phyloP scores from a whole-genome alignment of 23 tunicate species.

The Halocynthia roretzi region DNA sequence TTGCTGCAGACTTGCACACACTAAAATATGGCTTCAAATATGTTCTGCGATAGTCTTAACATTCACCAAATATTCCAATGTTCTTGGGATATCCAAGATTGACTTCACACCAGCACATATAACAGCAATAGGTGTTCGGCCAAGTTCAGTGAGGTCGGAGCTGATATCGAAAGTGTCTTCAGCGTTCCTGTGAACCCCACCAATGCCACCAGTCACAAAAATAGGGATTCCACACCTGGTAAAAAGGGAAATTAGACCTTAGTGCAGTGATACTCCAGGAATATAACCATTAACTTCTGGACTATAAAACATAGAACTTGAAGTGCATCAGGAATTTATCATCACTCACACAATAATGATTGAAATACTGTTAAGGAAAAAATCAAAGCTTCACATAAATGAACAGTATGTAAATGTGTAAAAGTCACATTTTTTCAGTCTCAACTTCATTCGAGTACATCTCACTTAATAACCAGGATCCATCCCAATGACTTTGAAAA shows the following conservation, averaged over 20 bases:
- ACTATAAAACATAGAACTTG: too few species aligned
- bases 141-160: slow-evolving; percentile 78
- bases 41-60: not conserved
- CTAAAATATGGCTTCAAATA: not conserved
- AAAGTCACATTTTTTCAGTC: too few species aligned
- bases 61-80: slow-evolving; percentile 74
- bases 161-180: slow-evolving; percentile 84
- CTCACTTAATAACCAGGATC: too few species aligned
- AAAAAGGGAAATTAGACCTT: not conserved
- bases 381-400: too few species aligned
- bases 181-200: slow-evolving; percentile 84
- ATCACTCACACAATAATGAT: too few species aligned
- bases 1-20: not conserved
- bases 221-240: slow-evolving; percentile 60
- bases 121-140: slow-evolving; percentile 85
- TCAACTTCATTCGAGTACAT: too few species aligned
- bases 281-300: too few species aligned
- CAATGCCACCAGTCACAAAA: slow-evolving; percentile 93
- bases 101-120: slow-evolving; percentile 94
- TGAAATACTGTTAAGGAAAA: too few species aligned
- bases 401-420: too few species aligned
- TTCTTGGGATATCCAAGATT: slow-evolving; percentile 72
- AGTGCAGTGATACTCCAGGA: too few species aligned
- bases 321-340: too few species aligned
- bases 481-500: too few species aligned